phyloP scores from a whole-genome alignment of 2,888 invertebrate genomes.

The Mellilla xanthometata region DNA sequence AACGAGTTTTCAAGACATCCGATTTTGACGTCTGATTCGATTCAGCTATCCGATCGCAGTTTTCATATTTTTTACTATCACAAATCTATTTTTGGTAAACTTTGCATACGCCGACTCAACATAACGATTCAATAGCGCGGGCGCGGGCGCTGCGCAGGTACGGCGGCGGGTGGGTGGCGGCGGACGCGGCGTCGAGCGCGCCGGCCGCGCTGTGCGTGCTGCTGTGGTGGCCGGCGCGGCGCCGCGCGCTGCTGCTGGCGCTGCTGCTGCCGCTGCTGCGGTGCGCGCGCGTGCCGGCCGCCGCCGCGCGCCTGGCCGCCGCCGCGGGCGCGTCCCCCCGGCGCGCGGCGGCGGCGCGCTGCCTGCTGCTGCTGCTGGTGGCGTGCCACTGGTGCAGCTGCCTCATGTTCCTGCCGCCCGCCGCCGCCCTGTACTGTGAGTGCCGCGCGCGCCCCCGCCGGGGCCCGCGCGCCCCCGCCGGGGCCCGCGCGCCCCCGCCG shows the following conservation, averaged over 20 bases:
- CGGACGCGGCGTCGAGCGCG: conserved; percentile 44
- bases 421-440: conserved; percentile 51
- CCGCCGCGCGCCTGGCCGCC: conserved; percentile 44
- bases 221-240: background rate
- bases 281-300: conserved; percentile 34
- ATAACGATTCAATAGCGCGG: too few species aligned
- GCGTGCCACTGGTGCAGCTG: conserved; percentile 53
- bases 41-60: too few species aligned
- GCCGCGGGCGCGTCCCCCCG: too few species aligned
- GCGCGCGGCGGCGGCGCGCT: too few species aligned
- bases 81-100: too few species aligned
- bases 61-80: conserved; percentile 24
- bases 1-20: too few species aligned
- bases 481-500: too few species aligned
- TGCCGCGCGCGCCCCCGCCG: too few species aligned
- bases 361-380: conserved; percentile 39
- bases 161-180: background rate
- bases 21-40: too few species aligned
- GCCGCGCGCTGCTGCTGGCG: conserved; percentile 35
- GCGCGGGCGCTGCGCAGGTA: background rate
- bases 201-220: conserved; percentile 43
- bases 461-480: too few species aligned
- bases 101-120: too few species aligned
- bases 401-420: conserved; percentile 43
- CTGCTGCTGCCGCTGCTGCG: conserved; percentile 43